phyloP scores from a whole-genome alignment of 1,140 invertebrate species.

The Frieseomelitta varia region DNA sequence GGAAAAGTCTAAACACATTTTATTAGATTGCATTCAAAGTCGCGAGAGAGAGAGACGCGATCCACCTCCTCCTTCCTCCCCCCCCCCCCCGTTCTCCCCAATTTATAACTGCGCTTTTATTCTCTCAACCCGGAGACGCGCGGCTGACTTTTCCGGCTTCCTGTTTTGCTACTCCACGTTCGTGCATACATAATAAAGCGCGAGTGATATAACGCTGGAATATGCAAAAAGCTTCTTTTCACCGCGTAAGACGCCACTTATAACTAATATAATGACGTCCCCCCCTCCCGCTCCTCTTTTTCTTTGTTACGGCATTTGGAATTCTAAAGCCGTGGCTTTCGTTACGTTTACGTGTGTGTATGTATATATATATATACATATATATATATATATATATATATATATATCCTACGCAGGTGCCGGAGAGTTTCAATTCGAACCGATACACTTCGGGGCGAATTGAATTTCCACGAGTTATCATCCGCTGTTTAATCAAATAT shows the following conservation, averaged over 20 bases:
- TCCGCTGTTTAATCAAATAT: too few relatives aligned
- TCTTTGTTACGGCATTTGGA: neutral
- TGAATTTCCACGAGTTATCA: too few relatives aligned
- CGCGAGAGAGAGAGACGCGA: constrained; percentile 45
- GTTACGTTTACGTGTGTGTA: neutral
- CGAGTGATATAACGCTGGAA: constrained; percentile 68
- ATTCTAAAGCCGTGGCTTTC: neutral
- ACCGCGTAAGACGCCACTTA: constrained; percentile 51
- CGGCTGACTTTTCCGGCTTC: constrained; percentile 67
- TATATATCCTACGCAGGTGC: too few relatives aligned
- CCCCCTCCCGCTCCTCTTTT: neutral
- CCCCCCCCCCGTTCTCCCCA: constrained; percentile 34
- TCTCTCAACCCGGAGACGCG: constrained; percentile 47
- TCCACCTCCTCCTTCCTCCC: constrained; percentile 16
- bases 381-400: too few relatives aligned
- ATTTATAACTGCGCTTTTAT: constrained; percentile 68
- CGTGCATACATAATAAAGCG: constrained; percentile 61
- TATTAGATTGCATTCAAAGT: constrained; percentile 56
- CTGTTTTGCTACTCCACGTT: constrained; percentile 58
- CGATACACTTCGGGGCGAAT: too few relatives aligned
- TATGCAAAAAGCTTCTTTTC: constrained; percentile 72
- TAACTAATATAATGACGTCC: constrained; percentile 65
- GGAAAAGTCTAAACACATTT: constrained; percentile 44
- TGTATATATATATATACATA: too few relatives aligned
- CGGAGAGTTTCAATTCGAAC: too few relatives aligned